Evolutionary conservation across 2,888 invertebrate genomes (phyloP).

Genomic region (Megastigmus dorsalis): DNA sequence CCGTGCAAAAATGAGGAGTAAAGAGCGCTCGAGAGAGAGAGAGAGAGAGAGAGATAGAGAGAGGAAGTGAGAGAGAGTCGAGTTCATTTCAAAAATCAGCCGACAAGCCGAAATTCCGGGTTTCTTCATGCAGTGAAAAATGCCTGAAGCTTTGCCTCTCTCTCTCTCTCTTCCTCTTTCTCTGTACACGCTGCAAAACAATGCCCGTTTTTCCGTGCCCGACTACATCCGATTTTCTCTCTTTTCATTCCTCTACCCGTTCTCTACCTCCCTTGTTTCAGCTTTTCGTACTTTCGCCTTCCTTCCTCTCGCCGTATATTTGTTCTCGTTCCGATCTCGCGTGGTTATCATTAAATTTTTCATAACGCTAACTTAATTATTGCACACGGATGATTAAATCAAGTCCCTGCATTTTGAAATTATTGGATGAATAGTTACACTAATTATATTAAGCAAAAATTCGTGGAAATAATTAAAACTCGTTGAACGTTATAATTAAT

Average conservation of each 20-base stretch:
- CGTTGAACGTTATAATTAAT: no score
- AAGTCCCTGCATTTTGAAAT: no score
- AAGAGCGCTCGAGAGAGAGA: neutral
- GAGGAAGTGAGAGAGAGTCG: neutral
- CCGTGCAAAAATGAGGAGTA: conserved; percentile 10
- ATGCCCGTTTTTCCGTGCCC: conserved; percentile 3
- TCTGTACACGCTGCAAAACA: neutral
- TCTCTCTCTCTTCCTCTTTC: neutral
- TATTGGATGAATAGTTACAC: no score
- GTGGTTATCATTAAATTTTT: no score
- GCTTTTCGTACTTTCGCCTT: neutral
- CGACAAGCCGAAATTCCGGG: conserved; percentile 34
- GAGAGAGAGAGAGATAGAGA: neutral
- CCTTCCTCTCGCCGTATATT: neutral
- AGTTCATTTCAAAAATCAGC: conserved; percentile 42
- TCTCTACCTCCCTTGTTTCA: neutral
- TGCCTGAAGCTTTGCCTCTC: neutral
- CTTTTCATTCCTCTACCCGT: neutral
- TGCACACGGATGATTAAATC: no score
- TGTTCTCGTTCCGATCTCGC: no score
- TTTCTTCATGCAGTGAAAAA: conserved; percentile 23
- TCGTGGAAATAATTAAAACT: no score
- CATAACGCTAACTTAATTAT: no score
- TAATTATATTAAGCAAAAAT: no score
- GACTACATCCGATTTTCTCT: neutral